Base-by-base conservation (phyloP, 2,888 invertebrate species). In the Leptopilina myrica region DNA sequence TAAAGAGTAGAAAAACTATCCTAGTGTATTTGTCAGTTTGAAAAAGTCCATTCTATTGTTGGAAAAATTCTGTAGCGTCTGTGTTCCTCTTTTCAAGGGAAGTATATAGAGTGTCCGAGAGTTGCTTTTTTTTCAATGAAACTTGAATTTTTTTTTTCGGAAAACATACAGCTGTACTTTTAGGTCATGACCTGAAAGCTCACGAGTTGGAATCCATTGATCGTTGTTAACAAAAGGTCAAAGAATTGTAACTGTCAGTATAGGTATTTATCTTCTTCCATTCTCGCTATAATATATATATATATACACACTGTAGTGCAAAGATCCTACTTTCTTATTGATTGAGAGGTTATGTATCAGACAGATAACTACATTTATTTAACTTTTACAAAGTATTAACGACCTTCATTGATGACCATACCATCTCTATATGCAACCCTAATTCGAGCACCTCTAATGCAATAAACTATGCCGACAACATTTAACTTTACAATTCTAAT, bases 141-240 rank as follows among this genome's bases (percentile, higher is more conserved):
- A 67, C 67, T 67, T 67, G 15, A 46, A 46, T 67, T 73, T 56
- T 62, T 56, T 62, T 73, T 56, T 33, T 33, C 56, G 53, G 56
- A 56, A 73, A 73, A 73, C 53, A 73, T 56, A 73, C 73, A 73
- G 53, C 69, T 33, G 56, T 73, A 73, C 73, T 73, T 73, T 73
- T 73, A 73, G 73, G 73, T 73, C 73, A n/a, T 33, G 56, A 73
- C 73, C 73, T 73, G 73, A 73, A 73, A 73, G 56, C 73, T 56
- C 73, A 12, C 53, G 53, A 56, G 73, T 73, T 40, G 73, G 12
- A 73, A 73, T 56, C 73, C 73, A 73, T 73, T 73, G 73, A 73
- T 73, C 73, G 73, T 73, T n/a, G 53, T 33, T 73, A 73, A 73
- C 73, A 73, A 73, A 73, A 73, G 73, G 73, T 73, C 73, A 73